phyloP scores from a whole-genome alignment of 92 coral and sea anemone genomes.

The Parazoanthus atlanticus region DNA sequence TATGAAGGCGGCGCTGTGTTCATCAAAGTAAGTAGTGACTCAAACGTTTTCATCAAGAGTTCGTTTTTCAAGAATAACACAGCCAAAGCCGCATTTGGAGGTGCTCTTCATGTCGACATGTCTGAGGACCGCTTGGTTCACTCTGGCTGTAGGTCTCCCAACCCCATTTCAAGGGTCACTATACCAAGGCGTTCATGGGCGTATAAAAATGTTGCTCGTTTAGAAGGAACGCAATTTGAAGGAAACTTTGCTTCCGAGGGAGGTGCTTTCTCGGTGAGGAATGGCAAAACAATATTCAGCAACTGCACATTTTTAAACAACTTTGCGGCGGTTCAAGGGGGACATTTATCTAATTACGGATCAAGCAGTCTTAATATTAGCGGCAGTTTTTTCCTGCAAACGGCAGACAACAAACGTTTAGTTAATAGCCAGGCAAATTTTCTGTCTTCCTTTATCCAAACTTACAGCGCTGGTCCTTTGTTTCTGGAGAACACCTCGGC shows the following conservation, averaged over 20 bases:
- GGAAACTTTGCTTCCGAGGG: constrained; percentile 33
- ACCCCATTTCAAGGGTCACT: not conserved
- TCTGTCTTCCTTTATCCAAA: constrained; percentile 29
- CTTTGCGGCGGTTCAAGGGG: constrained; percentile 28
- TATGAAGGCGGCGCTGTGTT: constrained; percentile 24
- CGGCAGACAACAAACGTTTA: not conserved
- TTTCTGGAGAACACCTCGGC: constrained; percentile 11
- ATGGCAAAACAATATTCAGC: not conserved
- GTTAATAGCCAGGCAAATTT: not conserved
- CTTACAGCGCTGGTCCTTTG: constrained; percentile 37
- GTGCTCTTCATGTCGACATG: constrained; percentile 32
- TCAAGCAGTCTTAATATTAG: not conserved
- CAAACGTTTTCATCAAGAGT: not conserved
- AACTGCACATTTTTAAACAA: constrained; percentile 32
- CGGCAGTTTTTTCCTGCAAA: constrained; percentile 16
- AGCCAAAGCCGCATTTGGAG: constrained; percentile 22
- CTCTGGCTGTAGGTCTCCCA: constrained; percentile 11
- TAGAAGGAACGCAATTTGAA: not conserved
- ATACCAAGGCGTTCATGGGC: constrained; percentile 21
- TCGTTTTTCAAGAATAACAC: constrained; percentile 30
- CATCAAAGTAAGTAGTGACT: not conserved
- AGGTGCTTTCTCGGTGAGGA: not conserved
- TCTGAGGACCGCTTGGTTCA: not conserved
- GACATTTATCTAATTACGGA: constrained; percentile 14
- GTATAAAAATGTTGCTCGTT: not conserved